phyloP scores from a whole-genome alignment of 2,888 invertebrate species.

The Caenorhabditis sp. region DNA sequence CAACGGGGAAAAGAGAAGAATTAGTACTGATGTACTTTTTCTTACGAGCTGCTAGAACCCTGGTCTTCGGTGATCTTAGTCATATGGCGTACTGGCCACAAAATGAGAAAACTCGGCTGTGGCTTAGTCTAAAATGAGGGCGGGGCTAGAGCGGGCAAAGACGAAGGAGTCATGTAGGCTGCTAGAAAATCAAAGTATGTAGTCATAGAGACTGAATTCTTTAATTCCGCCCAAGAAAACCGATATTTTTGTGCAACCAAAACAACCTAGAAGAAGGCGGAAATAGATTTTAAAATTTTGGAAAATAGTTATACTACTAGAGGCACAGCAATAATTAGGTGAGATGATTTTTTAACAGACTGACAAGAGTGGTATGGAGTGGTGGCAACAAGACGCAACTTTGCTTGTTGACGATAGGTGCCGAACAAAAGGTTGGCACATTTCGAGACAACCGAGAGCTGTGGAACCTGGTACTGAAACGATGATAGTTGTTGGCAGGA shows the following conservation, averaged over 20 bases:
- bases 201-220: conserved; percentile 27
- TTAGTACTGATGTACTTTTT: conserved; percentile 33
- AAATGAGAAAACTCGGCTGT: background rate
- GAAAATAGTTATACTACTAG: too few relatives aligned
- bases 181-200: conserved; percentile 11
- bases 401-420: conserved; percentile 53
- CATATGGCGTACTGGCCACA: background rate
- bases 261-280: too few relatives aligned
- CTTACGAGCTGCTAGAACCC: conserved; percentile 7
- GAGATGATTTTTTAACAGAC: too few relatives aligned
- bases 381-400: conserved; percentile 35
- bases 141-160: background rate
- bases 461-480: conserved; percentile 52
- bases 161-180: background rate
- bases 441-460: conserved; percentile 45
- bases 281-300: too few relatives aligned
- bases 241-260: too few relatives aligned
- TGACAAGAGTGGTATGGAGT: conserved; percentile 41
- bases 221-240: background rate
- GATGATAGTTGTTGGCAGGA: conserved; percentile 20
- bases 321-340: too few relatives aligned
- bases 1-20: background rate
- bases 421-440: conserved; percentile 63
- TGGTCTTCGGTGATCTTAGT: conserved; percentile 14
- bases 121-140: conserved; percentile 11